Evolutionary conservation across 2,797 vertebrate genomes (phyloP).

Genomic region (Cephalopachus bancanus): DNA sequence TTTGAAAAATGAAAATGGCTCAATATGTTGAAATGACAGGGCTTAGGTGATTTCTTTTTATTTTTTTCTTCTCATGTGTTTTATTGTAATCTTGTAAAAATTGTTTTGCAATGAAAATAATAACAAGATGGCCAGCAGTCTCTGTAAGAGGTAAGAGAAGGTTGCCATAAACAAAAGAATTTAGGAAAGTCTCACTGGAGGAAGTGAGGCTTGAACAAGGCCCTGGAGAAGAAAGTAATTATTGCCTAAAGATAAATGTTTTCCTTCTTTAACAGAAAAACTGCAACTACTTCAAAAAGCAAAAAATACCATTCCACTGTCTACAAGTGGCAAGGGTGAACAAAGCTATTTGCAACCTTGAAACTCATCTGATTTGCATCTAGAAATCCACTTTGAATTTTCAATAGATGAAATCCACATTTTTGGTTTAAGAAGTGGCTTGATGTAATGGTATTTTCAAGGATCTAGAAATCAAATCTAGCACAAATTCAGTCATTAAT

Average conservation of each 20-base stretch:
- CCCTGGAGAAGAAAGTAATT: background rate
- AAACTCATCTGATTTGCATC: constrained; percentile 13
- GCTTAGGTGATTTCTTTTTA: background rate
- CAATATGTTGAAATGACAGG: constrained; percentile 31
- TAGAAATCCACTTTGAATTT: constrained; percentile 21
- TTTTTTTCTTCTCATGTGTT: constrained; percentile 1
- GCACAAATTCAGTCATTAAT: background rate
- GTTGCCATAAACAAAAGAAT: constrained; percentile 35
- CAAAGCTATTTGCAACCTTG: background rate
- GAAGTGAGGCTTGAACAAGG: background rate
- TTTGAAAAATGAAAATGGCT: constrained; percentile 9
- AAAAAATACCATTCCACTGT: background rate
- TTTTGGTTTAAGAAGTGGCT: constrained; percentile 16
- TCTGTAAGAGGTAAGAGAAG: background rate
- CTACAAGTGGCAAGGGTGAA: background rate
- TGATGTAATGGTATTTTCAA: constrained; percentile 6
- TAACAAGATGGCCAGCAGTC: background rate
- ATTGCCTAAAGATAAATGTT: background rate
- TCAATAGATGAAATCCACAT: background rate
- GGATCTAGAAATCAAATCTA: background rate
- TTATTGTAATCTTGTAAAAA: constrained; percentile 14
- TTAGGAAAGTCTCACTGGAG: background rate
- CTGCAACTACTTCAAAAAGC: background rate
- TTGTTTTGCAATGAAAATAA: constrained; percentile 27
- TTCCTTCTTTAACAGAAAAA: constrained; percentile 40